Evolutionary conservation across 2,888 invertebrate species (phyloP).

Genomic region (Pediacus dermestoides): DNA sequence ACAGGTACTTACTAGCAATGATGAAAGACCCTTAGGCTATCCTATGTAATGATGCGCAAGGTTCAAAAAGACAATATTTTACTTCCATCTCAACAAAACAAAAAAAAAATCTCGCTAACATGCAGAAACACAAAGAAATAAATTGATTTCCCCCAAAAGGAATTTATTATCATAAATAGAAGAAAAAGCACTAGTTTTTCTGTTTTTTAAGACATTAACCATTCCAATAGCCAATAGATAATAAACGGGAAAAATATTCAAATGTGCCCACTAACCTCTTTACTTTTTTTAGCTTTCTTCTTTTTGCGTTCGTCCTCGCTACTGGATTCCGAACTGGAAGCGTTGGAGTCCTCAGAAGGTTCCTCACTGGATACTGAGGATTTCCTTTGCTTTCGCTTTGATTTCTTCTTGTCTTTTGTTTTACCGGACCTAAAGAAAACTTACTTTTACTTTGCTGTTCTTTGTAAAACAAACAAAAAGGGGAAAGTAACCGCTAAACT

Average conservation of each 20-base stretch:
- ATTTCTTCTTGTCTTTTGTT: slow-evolving; percentile 48
- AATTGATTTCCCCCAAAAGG: background rate
- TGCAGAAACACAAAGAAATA: slow-evolving; percentile 27
- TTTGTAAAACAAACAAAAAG: slow-evolving; percentile 21
- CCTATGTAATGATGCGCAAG: slow-evolving; percentile 71
- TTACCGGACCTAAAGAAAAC: too few species aligned
- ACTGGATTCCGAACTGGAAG: slow-evolving; percentile 45
- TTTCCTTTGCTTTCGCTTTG: slow-evolving; percentile 40
- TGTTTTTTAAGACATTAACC: background rate
- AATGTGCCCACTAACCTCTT: slow-evolving; percentile 45
- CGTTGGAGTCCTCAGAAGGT: slow-evolving; percentile 32
- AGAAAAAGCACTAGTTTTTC: background rate
- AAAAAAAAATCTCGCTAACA: slow-evolving; percentile 37
- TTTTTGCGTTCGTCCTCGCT: slow-evolving; percentile 52
- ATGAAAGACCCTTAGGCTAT: slow-evolving; percentile 57
- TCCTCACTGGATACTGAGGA: slow-evolving; percentile 36
- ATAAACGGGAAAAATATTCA: background rate
- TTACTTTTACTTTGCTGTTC: slow-evolving; percentile 45
- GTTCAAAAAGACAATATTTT: slow-evolving; percentile 71
- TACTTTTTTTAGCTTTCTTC: slow-evolving; percentile 51
- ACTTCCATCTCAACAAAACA: slow-evolving; percentile 52
- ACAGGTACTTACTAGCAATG: slow-evolving; percentile 48
- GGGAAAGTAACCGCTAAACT: too few species aligned
- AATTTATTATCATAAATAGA: background rate
- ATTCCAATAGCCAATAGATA: slow-evolving; percentile 1